phyloP scores from a whole-genome alignment of 2,113 vertebrate species.

The Eptesicus fuscus region DNA sequence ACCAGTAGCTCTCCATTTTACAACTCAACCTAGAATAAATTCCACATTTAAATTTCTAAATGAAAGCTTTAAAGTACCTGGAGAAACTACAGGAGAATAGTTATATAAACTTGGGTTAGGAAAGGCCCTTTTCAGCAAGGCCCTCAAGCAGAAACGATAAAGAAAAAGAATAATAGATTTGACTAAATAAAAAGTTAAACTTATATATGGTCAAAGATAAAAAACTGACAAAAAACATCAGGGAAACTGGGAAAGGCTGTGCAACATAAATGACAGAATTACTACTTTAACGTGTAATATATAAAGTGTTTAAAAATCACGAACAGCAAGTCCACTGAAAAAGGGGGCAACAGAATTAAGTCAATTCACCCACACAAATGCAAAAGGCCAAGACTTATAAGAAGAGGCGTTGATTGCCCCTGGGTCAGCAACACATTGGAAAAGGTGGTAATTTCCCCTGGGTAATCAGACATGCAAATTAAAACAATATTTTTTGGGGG shows the following conservation, averaged over 20 bases:
- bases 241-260: background rate
- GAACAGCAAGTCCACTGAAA: background rate
- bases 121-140: background rate
- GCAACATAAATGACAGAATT: background rate
- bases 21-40: background rate
- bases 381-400: background rate
- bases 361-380: background rate
- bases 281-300: background rate
- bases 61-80: background rate
- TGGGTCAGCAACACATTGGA: background rate
- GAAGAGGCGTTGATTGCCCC: background rate
- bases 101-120: background rate
- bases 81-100: background rate
- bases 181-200: background rate
- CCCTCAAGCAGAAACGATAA: background rate
- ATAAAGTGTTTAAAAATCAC: background rate
- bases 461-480: background rate
- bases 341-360: conserved; percentile 5
- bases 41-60: background rate
- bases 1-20: background rate
- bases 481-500: background rate
- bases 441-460: background rate
- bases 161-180: background rate
- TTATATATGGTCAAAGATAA: background rate
- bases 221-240: background rate